phyloP scores from a whole-genome alignment of 2,888 invertebrate species.

The Myathropa florea region DNA sequence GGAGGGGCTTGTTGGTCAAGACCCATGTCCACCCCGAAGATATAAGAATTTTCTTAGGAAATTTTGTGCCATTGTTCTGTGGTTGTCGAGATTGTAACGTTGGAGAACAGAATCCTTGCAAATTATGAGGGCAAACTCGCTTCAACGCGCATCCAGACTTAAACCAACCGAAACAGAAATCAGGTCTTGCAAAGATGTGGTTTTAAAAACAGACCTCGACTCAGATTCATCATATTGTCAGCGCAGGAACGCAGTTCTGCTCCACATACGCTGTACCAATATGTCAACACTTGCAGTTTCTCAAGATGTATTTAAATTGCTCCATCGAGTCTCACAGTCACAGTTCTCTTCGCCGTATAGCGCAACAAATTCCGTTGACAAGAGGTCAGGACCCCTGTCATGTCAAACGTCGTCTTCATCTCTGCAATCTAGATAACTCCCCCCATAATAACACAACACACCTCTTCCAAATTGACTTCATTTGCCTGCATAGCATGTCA shows the following conservation, averaged over 20 bases:
- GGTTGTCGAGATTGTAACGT: too few relatives aligned
- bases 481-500: constrained; percentile 54
- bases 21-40: too few relatives aligned
- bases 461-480: constrained; percentile 16
- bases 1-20: too few relatives aligned
- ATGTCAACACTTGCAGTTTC: not conserved
- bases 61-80: too few relatives aligned
- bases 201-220: too few relatives aligned
- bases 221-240: not conserved
- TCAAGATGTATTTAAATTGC: not conserved
- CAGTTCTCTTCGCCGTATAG: not conserved
- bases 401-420: constrained; percentile 36
- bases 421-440: constrained; percentile 26
- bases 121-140: too few relatives aligned
- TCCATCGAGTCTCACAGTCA: not conserved
- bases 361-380: constrained; percentile 41
- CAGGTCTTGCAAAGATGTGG: too few relatives aligned
- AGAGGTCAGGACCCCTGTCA: constrained; percentile 65
- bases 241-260: not conserved
- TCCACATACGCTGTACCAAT: not conserved
- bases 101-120: too few relatives aligned
- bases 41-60: too few relatives aligned
- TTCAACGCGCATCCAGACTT: too few relatives aligned
- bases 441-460: constrained; percentile 13
- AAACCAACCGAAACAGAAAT: too few relatives aligned